A percentile compares a stretch with the other conserved stretches of the same genome.
Conservation (phyloP, 1,140 invertebrate genomes). For the Tetramorium simillimum region DNA sequence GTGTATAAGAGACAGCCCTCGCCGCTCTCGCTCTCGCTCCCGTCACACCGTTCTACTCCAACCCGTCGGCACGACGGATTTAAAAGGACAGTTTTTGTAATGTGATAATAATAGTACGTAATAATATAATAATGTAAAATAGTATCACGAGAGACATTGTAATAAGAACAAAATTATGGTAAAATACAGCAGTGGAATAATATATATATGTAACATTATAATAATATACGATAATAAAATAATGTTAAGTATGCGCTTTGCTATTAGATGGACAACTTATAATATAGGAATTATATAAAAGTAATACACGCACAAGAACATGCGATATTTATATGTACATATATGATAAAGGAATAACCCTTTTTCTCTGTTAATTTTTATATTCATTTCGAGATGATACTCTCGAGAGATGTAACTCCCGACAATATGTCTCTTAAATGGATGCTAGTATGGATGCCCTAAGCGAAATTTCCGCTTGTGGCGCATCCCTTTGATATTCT, state of each 20-base stretch:
- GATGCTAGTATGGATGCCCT: neutral
- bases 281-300: neutral
- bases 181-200: neutral
- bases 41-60: neutral
- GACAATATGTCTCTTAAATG: neutral
- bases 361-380: neutral
- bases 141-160: neutral
- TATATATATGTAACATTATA: neutral
- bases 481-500: constrained; percentile 13
- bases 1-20: no score
- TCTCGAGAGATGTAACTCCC: neutral
- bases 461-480: neutral
- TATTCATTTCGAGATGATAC: neutral
- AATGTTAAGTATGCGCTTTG: neutral
- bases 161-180: neutral
- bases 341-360: neutral
- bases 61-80: neutral
- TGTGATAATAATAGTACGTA: neutral
- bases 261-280: neutral
- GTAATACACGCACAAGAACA: neutral
- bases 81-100: constrained; percentile 17
- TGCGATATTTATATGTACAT: neutral
- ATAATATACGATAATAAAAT: neutral
- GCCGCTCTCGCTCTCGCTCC: constrained; percentile 5
- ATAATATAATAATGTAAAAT: neutral